These are phyloP conservation scores for Anthonomus grandis DNA, from an alignment of 1,140 invertebrate species.

Conservation along the genomic window DNA sequence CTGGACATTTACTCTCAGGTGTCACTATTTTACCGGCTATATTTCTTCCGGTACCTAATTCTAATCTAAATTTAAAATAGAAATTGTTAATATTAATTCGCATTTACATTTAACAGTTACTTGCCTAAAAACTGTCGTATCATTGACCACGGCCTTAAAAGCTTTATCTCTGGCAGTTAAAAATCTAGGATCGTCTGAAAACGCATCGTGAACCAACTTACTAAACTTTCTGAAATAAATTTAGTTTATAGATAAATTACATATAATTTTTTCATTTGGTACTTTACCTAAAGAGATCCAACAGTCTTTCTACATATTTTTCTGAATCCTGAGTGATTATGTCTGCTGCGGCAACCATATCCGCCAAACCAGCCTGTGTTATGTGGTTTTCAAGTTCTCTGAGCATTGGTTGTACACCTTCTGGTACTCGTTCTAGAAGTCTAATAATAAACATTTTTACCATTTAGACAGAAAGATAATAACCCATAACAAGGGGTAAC, in stretches of 20 bases:
- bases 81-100: too few species aligned
- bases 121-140: constrained; percentile 86
- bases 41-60: constrained; percentile 59
- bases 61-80: constrained; percentile 60
- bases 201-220: constrained; percentile 88
- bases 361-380: constrained; percentile 86
- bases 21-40: constrained; percentile 59
- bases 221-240: constrained; percentile 71
- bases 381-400: constrained; percentile 92
- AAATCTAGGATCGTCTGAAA: constrained; percentile 95
- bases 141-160: constrained; percentile 97
- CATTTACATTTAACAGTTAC: too few species aligned
- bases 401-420: constrained; percentile 91
- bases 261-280: too few species aligned
- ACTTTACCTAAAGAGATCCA: constrained; percentile 73
- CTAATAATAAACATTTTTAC: constrained; percentile 11
- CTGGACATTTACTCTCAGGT: constrained; percentile 97
- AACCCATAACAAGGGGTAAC: too few species aligned
- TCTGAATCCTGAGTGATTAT: constrained; percentile 97
- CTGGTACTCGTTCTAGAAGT: constrained; percentile 88
- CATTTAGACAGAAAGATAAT: background rate
- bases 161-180: constrained; percentile 97
- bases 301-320: constrained; percentile 95
- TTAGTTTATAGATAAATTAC: background rate
- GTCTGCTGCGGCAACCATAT: constrained; percentile 96